phyloP scores from a whole-genome alignment of 2,888 invertebrate species.

The Azorinus chamasolen region DNA sequence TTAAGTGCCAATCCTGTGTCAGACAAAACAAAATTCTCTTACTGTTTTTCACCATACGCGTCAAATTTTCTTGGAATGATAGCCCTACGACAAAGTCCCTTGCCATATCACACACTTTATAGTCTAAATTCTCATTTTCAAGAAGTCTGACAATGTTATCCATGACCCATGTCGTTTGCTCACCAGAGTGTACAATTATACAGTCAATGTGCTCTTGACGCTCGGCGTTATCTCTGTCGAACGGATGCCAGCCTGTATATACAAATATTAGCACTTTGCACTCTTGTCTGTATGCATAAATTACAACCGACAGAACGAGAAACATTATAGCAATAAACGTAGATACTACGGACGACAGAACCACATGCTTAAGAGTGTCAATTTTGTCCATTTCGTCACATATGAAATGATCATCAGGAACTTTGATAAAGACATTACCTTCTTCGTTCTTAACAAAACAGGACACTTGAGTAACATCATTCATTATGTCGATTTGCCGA shows the following conservation, averaged over 20 bases:
- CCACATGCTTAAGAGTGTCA: constrained; percentile 53
- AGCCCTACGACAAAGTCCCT: constrained; percentile 69
- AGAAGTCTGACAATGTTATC: constrained; percentile 58
- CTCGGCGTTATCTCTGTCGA: constrained; percentile 62
- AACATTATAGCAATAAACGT: constrained; percentile 35
- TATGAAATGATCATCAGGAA: constrained; percentile 59
- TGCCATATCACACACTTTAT: constrained; percentile 57
- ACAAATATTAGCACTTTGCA: constrained; percentile 68
- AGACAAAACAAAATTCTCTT: constrained; percentile 68
- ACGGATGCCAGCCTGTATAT: constrained; percentile 70
- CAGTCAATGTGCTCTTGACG: constrained; percentile 60
- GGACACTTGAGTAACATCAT: constrained; percentile 43
- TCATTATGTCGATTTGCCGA: constrained; percentile 25
- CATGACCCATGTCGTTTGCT: constrained; percentile 61
- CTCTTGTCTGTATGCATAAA: constrained; percentile 64
- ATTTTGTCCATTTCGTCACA: constrained; percentile 41
- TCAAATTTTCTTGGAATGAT: constrained; percentile 69
- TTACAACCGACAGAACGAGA: constrained; percentile 21
- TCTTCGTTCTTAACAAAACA: constrained; percentile 48
- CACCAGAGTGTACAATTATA: constrained; percentile 60
- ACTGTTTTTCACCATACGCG: constrained; percentile 59
- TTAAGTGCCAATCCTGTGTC: constrained; percentile 48
- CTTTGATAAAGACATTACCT: constrained; percentile 36
- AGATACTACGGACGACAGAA: constrained; percentile 47
- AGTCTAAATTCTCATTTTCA: constrained; percentile 54